A percentile compares a stretch with the other conserved stretches of the same genome.
Conservation (phyloP, 2,113 vertebrate species). For the Morone saxatilis region DNA sequence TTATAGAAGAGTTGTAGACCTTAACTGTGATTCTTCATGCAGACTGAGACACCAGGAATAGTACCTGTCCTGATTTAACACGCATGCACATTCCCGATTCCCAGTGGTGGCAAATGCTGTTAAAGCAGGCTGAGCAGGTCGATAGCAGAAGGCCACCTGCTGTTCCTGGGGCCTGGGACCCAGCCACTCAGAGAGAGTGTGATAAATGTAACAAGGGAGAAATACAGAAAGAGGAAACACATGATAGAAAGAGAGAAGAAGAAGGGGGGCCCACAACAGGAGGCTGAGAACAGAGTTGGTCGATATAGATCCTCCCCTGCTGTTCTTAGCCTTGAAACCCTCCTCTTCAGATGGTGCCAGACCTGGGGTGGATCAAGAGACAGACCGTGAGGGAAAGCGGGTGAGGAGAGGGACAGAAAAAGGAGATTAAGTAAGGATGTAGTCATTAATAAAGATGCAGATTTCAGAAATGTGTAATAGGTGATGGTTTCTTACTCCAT, state of each 20-base stretch:
- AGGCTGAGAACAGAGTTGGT: constrained; percentile 61
- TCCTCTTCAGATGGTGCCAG: constrained; percentile 23
- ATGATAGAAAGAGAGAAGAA: constrained; percentile 31
- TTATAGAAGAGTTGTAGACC: not conserved
- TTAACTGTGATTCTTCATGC: not conserved
- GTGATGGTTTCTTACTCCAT: not conserved
- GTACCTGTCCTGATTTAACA: not conserved
- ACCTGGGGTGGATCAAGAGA: not conserved
- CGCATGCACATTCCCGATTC: constrained; percentile 35
- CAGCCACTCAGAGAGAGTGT: constrained; percentile 50
- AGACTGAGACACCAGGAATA: constrained; percentile 3
- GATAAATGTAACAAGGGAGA: constrained; percentile 51
- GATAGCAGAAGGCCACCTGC: constrained; percentile 67
- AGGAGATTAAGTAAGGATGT: not conserved
- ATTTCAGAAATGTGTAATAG: not conserved
- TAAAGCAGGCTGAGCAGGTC: constrained; percentile 65
- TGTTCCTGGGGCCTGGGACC: constrained; percentile 66
- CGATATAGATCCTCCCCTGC: constrained; percentile 58
- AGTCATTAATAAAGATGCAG: not conserved
- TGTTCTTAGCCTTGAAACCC: constrained; percentile 51
- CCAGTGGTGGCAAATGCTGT: constrained; percentile 40
- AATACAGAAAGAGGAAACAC: constrained; percentile 48
- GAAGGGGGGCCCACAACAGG: constrained; percentile 40
- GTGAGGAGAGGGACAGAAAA: not conserved
- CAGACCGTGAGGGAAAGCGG: not conserved